Evolutionary conservation across 2,113 vertebrate species (phyloP).

Genomic region (Sylvilagus bachmani): DNA sequence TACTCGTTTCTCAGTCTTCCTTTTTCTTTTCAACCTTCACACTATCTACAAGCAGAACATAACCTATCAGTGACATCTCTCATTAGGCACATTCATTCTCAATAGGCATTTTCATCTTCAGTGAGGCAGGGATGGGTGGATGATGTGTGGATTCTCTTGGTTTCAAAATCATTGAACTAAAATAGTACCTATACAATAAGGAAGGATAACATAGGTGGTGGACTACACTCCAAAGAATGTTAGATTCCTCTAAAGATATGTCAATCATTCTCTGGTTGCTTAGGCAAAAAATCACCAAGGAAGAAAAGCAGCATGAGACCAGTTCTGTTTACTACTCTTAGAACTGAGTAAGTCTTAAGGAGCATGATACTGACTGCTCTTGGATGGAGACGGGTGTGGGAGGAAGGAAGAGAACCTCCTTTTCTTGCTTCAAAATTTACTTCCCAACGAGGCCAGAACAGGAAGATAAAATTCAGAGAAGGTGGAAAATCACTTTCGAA

Average conservation of each 20-base stretch:
- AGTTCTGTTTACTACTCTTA: constrained; percentile 43
- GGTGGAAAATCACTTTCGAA: not conserved
- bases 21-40: not conserved
- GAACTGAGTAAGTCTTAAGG: not conserved
- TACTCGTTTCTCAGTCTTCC: not conserved
- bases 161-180: constrained; percentile 37
- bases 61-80: not conserved
- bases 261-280: not conserved
- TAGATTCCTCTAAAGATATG: constrained; percentile 11
- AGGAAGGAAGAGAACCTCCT: too few species aligned
- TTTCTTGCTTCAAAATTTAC: constrained; percentile 58
- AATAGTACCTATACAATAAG: constrained; percentile 20
- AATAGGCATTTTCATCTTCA: not conserved
- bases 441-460: constrained; percentile 13
- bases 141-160: not conserved
- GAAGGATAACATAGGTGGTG: not conserved
- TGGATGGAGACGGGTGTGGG: too few species aligned
- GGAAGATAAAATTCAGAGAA: constrained; percentile 6
- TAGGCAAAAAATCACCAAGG: constrained; percentile 61
- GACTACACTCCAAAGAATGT: not conserved
- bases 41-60: not conserved
- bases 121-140: not conserved
- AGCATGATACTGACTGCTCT: not conserved
- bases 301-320: not conserved
- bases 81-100: not conserved